These are phyloP conservation scores for Thyatira batis DNA, from an alignment of 2,888 invertebrate genomes.

Conservation along the genomic window DNA sequence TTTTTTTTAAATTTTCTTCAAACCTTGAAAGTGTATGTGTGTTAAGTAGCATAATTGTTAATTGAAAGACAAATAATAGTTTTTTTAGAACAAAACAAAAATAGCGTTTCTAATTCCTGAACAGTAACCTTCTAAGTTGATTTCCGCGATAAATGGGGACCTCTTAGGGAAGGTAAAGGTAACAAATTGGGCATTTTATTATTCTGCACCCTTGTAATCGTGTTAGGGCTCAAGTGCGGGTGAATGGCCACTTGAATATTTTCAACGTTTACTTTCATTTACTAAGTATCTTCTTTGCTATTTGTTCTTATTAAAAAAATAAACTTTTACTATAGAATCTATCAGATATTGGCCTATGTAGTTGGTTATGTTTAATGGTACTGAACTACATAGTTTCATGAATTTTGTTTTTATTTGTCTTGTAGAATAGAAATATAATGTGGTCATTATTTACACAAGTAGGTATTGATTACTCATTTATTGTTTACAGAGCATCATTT, in stretches of 20 bases:
- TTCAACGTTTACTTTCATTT: constrained; percentile 18
- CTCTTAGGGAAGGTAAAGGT: constrained; percentile 54
- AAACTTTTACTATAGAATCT: no score
- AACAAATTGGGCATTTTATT: constrained; percentile 74
- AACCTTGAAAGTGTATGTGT: no score
- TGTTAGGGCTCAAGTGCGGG: constrained; percentile 49
- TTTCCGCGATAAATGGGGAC: constrained; percentile 52
- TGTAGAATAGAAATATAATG: no score
- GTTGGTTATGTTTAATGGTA: no score
- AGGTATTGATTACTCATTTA: no score
- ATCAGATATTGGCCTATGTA: no score
- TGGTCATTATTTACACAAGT: no score
- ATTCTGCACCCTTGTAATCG: constrained; percentile 65
- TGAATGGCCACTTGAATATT: constrained; percentile 37
- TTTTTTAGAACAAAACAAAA: constrained; percentile 11
- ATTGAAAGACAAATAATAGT: neutral
- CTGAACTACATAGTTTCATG: no score
- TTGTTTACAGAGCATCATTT: constrained; percentile 83
- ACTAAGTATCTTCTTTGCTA: constrained; percentile 2
- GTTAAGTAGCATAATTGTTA: neutral
- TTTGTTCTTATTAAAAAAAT: neutral
- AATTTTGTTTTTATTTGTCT: no score
- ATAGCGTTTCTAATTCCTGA: constrained; percentile 23
- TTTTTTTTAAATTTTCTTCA: no score
- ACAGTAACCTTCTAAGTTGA: constrained; percentile 40